Percentiles rank a stretch among this genome's conserved stretches.
Evolutionary conservation across 2,113 vertebrate species (phyloP).

Genomic region (Grus americana): DNA sequence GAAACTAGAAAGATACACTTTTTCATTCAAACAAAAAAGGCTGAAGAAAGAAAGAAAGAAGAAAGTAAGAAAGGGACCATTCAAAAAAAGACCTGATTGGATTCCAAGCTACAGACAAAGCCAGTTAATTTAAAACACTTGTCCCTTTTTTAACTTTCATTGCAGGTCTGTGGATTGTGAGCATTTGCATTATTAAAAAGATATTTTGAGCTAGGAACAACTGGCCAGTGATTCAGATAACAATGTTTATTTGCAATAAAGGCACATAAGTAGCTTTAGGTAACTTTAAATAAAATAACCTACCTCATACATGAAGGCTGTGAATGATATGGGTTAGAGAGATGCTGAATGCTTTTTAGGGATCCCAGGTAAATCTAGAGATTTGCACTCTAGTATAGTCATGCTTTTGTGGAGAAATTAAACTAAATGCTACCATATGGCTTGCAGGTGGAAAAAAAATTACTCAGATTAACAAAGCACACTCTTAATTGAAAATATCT

Average conservation of each 20-base stretch:
- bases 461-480: not conserved
- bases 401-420: not conserved
- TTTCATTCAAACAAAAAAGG: not conserved
- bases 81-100: not conserved
- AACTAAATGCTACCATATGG: not conserved
- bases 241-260: not conserved
- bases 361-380: not conserved
- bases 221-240: not conserved
- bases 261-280: not conserved
- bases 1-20: not conserved
- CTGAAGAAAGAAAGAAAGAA: not conserved
- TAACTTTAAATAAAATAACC: not conserved
- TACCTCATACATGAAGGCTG: not conserved
- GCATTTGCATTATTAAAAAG: not conserved
- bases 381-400: not conserved
- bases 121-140: not conserved
- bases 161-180: not conserved
- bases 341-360: not conserved
- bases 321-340: not conserved
- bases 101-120: not conserved
- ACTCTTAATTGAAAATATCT: not conserved
- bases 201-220: not conserved
- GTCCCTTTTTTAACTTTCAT: not conserved
- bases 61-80: not conserved
- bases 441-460: not conserved